Conservation (phyloP, 2,797 vertebrate genomes). For the Takifugu ocellatus region DNA sequence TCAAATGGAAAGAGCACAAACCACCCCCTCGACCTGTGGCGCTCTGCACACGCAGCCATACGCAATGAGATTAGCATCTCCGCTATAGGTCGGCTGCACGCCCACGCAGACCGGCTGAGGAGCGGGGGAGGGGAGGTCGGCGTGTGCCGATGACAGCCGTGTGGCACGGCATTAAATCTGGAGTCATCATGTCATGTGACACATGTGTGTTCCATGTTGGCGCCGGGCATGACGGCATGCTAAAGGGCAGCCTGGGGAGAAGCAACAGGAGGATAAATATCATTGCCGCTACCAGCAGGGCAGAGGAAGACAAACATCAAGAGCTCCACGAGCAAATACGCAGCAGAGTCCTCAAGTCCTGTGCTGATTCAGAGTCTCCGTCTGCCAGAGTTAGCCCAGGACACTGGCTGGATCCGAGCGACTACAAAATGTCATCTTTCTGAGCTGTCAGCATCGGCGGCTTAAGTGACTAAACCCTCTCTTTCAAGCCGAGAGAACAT, state of each 20-base stretch:
- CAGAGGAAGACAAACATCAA: conserved; percentile 22
- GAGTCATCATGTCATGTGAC: conserved; percentile 60
- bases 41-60: conserved; percentile 17
- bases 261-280: conserved; percentile 49
- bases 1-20: conserved; percentile 49
- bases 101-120: conserved; percentile 25
- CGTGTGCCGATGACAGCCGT: conserved; percentile 42
- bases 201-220: conserved; percentile 53
- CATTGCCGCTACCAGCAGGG: conserved; percentile 37
- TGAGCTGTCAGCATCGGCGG: conserved; percentile 24
- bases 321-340: conserved; percentile 24
- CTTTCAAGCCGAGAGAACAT: conserved; percentile 13
- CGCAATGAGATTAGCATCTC: conserved; percentile 29
- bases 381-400: conserved; percentile 22
- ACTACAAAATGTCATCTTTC: conserved; percentile 43
- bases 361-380: conserved; percentile 17
- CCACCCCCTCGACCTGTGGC: conserved; percentile 34
- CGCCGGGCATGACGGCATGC: conserved; percentile 28
- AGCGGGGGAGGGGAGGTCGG: conserved; percentile 6
- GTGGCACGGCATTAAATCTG: conserved; percentile 56
- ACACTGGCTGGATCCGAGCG: conserved; percentile 28
- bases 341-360: conserved; percentile 11
- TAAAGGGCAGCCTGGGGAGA: conserved; percentile 47
- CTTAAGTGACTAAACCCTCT: conserved; percentile 28
- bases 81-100: conserved; percentile 15